Evolutionary conservation across 1,140 invertebrate species (phyloP), one percentile per base, ranked within the genome.

Genomic region (Papilio aristodemus): DNA sequence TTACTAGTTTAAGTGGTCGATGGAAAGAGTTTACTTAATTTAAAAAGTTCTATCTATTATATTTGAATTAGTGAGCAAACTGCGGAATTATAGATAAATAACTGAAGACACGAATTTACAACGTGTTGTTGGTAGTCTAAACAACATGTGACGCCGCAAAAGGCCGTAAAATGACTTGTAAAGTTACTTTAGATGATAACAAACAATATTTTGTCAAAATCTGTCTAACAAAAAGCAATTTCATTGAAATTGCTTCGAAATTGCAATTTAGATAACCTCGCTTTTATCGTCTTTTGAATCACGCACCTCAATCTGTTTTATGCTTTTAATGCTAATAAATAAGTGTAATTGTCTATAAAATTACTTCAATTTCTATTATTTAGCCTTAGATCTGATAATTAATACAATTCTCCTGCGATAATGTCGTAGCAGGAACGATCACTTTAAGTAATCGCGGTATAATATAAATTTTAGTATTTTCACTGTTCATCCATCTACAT

Each of bases 261-360:
- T 50, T 50, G 46, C 19, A 50, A 50, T 50, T 50, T 50, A 19
- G 19, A 50, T 50, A 22, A 50, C 46, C 19, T 50, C 46, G 17
- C 22, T 50, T 50, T 50, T 50, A 50, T 50, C 46, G 46, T 50
- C 46, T 19, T 50, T 43, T 22, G 46, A 50, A 50, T 50, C 46
- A 50, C 19, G 46, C 46, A 50, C 17, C 17, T 22, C 8, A 10
- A 50, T 50, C 46, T 50, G 17, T 50, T 22, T 4, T 11, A 50
- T 22, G 46, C 2, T 11, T 50, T 22, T 50, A 50, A 22, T 50
- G 10, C 11, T 22, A 17, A 17, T 6, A 43, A 13, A 22, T 7
- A 9, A 46, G 8, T n/a, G 3, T 41, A 46, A 46, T 9, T 46
- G 14, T 46, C 8, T 19, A 8, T 46, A 8, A 19, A 22, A 22